Conservation (phyloP, 2,113 vertebrate genomes). For the Muscicapa adusta region DNA sequence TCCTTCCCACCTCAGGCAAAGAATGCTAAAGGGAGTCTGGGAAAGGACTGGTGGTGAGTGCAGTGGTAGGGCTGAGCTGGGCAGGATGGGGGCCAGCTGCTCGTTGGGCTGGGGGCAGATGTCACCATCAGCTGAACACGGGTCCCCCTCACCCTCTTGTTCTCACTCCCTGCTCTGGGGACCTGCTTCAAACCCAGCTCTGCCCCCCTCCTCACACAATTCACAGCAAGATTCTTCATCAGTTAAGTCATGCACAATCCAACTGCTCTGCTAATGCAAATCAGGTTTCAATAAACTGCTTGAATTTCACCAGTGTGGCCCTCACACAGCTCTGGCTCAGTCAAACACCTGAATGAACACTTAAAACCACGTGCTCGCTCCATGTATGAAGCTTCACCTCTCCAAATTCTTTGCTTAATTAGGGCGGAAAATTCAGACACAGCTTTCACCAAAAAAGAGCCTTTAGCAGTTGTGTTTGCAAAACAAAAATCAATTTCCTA, state of each 20-base stretch:
- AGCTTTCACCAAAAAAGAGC: not conserved
- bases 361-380: not conserved
- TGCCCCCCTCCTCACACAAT: not conserved
- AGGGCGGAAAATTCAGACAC: not conserved
- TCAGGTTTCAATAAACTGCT: not conserved
- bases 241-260: not conserved
- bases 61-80: not conserved
- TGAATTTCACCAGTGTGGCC: not conserved
- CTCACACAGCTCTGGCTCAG: not conserved
- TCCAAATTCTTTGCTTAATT: not conserved
- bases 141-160: not conserved
- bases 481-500: not conserved
- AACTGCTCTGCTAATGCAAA: not conserved
- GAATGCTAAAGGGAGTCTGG: not conserved
- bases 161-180: not conserved
- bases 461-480: not conserved
- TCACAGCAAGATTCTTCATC: not conserved
- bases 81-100: not conserved
- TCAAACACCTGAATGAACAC: not conserved
- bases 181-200: not conserved
- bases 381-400: not conserved
- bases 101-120: fast-evolving
- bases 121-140: fast-evolving
- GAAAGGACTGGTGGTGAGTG: not conserved
- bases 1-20: not conserved